Evolutionary conservation across 2,113 vertebrate species (phyloP).

Genomic region (Microcebus murinus): DNA sequence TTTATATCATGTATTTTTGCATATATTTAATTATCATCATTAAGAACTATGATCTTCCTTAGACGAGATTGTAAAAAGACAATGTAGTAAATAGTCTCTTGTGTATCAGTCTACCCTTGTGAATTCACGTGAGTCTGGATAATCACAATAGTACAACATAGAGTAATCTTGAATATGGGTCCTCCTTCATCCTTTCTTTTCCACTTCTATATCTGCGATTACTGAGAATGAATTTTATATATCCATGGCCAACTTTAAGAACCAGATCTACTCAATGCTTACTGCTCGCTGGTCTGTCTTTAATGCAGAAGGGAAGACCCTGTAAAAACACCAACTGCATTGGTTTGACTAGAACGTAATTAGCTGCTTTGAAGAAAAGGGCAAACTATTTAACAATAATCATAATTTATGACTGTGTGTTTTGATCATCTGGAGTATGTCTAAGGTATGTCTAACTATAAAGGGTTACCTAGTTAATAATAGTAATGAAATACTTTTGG

Average conservation of each 20-base stretch:
- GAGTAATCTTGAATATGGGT: background rate
- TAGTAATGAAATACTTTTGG: background rate
- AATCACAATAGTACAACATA: background rate
- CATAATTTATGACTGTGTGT: background rate
- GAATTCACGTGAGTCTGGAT: background rate
- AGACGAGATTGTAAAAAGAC: background rate
- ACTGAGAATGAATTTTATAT: background rate
- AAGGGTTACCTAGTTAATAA: background rate
- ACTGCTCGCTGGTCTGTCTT: rapidly evolving
- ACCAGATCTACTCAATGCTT: background rate
- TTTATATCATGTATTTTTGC: background rate
- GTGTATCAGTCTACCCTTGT: background rate
- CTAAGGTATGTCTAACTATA: background rate
- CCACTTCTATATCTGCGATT: background rate
- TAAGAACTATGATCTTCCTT: background rate
- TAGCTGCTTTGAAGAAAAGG: background rate
- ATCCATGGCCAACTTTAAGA: background rate
- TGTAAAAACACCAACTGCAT: background rate
- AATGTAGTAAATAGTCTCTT: background rate
- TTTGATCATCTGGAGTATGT: background rate
- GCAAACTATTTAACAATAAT: background rate
- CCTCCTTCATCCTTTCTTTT: background rate
- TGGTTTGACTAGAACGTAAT: background rate
- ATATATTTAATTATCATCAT: background rate
- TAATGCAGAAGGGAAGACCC: background rate